Percentiles rank a stretch among this genome's conserved stretches.
Evolutionary conservation across 1,140 invertebrate genomes (phyloP).

Genomic region (Leptoteleia sp.): DNA sequence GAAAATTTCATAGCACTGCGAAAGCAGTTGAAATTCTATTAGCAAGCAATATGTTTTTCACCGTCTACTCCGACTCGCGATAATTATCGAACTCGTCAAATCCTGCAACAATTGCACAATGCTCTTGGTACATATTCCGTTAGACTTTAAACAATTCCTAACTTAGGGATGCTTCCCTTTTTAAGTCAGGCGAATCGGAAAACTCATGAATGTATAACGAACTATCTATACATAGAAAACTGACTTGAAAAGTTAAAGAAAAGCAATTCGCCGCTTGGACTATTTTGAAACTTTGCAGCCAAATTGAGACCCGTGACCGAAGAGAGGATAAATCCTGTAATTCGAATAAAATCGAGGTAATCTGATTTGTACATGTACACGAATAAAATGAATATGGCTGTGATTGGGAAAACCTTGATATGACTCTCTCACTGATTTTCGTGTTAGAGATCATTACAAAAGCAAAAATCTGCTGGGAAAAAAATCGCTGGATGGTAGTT

Average conservation of each 20-base stretch:
- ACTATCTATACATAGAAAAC: background rate
- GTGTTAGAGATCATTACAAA: too few relatives aligned
- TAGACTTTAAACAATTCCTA: background rate
- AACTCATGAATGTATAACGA: slow-evolving; percentile 5
- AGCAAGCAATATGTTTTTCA: background rate
- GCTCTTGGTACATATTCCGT: background rate
- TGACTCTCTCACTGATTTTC: too few relatives aligned
- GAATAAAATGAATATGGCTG: too few relatives aligned
- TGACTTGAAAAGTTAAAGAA: background rate
- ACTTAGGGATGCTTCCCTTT: background rate
- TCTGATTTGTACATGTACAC: too few relatives aligned
- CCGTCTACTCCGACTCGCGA: background rate
- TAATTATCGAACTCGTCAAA: background rate
- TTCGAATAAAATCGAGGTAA: too few relatives aligned
- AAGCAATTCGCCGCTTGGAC: slow-evolving; percentile 1
- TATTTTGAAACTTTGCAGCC: slow-evolving; percentile 7
- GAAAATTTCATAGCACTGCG: background rate
- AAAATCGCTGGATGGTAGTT: too few relatives aligned
- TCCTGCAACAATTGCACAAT: background rate
- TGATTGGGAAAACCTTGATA: too few relatives aligned
- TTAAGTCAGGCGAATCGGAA: slow-evolving; percentile 6
- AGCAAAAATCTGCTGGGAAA: too few relatives aligned
- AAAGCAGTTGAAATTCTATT: background rate
- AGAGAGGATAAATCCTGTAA: too few relatives aligned
- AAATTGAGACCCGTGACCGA: too few relatives aligned